These are phyloP conservation scores for Scolopax mira DNA, from an alignment of 2,113 vertebrate species.

Conservation along the genomic window DNA sequence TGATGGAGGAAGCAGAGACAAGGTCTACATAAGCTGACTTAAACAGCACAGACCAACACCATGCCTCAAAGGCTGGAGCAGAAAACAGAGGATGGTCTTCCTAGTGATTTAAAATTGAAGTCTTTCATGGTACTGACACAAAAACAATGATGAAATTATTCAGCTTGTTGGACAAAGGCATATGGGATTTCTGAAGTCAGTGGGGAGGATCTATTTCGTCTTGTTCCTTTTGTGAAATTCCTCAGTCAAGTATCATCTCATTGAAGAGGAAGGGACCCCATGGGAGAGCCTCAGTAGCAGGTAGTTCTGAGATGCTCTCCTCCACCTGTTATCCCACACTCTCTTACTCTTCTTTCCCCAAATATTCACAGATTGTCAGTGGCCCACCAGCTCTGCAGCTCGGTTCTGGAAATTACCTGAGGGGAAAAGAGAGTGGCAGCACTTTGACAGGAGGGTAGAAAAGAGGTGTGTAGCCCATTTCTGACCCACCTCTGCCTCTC, in stretches of 20 bases:
- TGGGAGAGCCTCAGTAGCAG: background rate
- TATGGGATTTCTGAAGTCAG: background rate
- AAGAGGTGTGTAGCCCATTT: background rate
- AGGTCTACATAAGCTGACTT: background rate
- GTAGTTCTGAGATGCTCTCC: background rate
- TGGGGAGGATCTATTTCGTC: background rate
- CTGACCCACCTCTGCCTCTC: background rate
- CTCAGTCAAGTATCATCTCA: background rate
- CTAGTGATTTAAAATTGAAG: background rate
- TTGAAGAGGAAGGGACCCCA: background rate
- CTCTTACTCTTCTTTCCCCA: background rate
- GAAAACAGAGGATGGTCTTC: background rate
- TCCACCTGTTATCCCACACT: background rate
- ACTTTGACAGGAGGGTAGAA: background rate
- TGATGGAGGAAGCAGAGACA: background rate
- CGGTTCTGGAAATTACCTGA: background rate
- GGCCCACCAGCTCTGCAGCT: background rate
- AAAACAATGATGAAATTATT: background rate
- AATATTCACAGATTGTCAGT: background rate
- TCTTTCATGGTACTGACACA: background rate
- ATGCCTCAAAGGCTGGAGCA: background rate
- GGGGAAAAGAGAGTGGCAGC: background rate
- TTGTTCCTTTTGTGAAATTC: background rate
- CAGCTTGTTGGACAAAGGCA: background rate
- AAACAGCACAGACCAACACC: background rate